A percentile compares a stretch with the other conserved stretches of the same genome.
phyloP scores from a whole-genome alignment of 2,888 invertebrate genomes.

The Oxyscelio sp. region DNA sequence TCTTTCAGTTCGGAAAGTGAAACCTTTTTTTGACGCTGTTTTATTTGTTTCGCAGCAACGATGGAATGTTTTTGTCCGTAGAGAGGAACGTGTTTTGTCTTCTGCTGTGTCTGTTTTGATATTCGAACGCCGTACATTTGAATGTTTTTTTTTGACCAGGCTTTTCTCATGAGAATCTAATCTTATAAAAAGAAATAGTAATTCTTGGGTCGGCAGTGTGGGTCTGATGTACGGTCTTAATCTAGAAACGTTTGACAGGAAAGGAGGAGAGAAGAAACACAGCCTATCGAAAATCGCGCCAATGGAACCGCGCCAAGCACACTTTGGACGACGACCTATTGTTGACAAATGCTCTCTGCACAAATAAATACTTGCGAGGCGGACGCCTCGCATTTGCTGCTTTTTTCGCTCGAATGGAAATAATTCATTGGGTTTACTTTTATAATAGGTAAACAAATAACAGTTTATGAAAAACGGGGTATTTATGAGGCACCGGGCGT shows the following conservation, averaged over 20 bases:
- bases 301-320: slow-evolving; percentile 45
- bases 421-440: not conserved
- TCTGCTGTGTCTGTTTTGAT: slow-evolving; percentile 11
- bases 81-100: slow-evolving; percentile 14
- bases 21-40: not conserved
- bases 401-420: not conserved
- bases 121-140: slow-evolving; percentile 10
- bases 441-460: too few species aligned
- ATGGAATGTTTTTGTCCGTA: not conserved
- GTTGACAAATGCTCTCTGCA: slow-evolving; percentile 24
- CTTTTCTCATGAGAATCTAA: slow-evolving; percentile 27
- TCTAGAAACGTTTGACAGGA: slow-evolving; percentile 43
- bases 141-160: not conserved
- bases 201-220: slow-evolving; percentile 5
- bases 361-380: slow-evolving; percentile 39
- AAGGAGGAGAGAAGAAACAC: slow-evolving; percentile 44
- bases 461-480: too few species aligned
- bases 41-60: not conserved
- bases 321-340: slow-evolving; percentile 51
- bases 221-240: slow-evolving; percentile 13
- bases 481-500: too few species aligned
- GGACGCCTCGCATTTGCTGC: slow-evolving; percentile 1
- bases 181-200: slow-evolving; percentile 31
- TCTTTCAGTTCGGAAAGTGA: not conserved
- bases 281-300: slow-evolving; percentile 51